Evolutionary conservation across 37 sponge, comb jelly and placozoan genomes (phyloP).

Genomic region (Oscarella lobularis): DNA sequence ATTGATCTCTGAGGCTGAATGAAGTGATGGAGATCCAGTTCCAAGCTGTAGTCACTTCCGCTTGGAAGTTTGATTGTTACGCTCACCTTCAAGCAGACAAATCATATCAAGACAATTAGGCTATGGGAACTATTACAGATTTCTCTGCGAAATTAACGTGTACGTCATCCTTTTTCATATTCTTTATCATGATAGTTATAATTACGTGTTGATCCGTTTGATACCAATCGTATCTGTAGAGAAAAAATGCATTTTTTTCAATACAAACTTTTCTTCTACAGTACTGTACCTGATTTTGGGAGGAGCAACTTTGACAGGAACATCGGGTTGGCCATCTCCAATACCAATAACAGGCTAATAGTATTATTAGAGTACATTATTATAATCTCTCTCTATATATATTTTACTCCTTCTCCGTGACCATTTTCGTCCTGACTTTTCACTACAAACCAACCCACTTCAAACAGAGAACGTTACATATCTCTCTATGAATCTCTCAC

Average conservation of each 20-base stretch:
- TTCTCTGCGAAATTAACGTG: not conserved
- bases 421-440: not conserved
- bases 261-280: too few species aligned
- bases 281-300: too few species aligned
- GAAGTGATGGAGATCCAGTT: slow-evolving; percentile 16
- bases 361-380: too few species aligned
- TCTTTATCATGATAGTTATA: not conserved
- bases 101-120: slow-evolving; percentile 11
- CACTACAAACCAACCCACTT: not conserved
- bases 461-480: too few species aligned
- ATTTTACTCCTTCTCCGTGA: not conserved
- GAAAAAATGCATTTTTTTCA: too few species aligned
- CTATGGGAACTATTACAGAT: not conserved
- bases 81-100: slow-evolving; percentile 18
- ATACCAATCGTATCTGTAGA: slow-evolving; percentile 4
- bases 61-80: slow-evolving; percentile 11
- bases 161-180: not conserved
- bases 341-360: too few species aligned
- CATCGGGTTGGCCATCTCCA: too few species aligned
- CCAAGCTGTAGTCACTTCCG: slow-evolving; percentile 8
- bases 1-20: slow-evolving; percentile 8
- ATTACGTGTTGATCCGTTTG: not conserved
- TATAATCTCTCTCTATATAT: too few species aligned
- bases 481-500: not conserved
- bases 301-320: too few species aligned